Evolutionary conservation across 2,888 invertebrate genomes (phyloP).

Genomic region (Meganola albula): DNA sequence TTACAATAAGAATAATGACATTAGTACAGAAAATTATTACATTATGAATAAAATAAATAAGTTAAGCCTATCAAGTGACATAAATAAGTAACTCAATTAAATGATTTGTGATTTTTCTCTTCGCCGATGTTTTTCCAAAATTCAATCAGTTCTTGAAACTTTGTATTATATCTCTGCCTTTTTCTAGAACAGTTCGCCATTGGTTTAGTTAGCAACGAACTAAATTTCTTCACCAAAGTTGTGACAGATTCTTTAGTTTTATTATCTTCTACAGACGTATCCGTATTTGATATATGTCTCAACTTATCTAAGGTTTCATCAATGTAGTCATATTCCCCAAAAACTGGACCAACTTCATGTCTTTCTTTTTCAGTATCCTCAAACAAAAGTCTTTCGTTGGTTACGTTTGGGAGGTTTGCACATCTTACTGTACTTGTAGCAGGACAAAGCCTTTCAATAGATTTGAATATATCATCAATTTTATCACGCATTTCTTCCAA

Average conservation of each 20-base stretch:
- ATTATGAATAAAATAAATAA: too few relatives aligned
- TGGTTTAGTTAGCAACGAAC: slow-evolving; percentile 6
- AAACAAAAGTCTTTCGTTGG: slow-evolving; percentile 17
- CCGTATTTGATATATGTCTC: slow-evolving; percentile 36
- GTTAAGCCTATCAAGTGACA: too few relatives aligned
- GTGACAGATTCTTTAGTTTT: slow-evolving; percentile 1
- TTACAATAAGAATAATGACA: too few relatives aligned
- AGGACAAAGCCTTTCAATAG: slow-evolving; percentile 55
- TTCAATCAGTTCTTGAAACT: slow-evolving; percentile 57
- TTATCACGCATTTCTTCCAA: slow-evolving; percentile 58
- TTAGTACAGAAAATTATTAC: too few relatives aligned
- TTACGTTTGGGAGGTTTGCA: neutral
- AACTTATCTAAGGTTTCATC: slow-evolving; percentile 61
- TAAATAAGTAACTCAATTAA: too few relatives aligned
- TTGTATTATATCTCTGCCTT: slow-evolving; percentile 43
- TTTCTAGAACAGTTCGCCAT: slow-evolving; percentile 41
- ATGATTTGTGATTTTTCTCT: too few relatives aligned
- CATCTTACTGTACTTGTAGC: slow-evolving; percentile 18
- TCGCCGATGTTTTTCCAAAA: slow-evolving; percentile 63
- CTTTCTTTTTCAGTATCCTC: slow-evolving; percentile 7
- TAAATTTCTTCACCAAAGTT: neutral
- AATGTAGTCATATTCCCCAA: slow-evolving; percentile 53
- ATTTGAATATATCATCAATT: slow-evolving; percentile 65
- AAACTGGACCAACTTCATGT: slow-evolving; percentile 28
- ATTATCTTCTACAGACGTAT: slow-evolving; percentile 1